These are phyloP conservation scores for Otus scops DNA, from an alignment of 2,797 vertebrate species.

Conservation along the genomic window DNA sequence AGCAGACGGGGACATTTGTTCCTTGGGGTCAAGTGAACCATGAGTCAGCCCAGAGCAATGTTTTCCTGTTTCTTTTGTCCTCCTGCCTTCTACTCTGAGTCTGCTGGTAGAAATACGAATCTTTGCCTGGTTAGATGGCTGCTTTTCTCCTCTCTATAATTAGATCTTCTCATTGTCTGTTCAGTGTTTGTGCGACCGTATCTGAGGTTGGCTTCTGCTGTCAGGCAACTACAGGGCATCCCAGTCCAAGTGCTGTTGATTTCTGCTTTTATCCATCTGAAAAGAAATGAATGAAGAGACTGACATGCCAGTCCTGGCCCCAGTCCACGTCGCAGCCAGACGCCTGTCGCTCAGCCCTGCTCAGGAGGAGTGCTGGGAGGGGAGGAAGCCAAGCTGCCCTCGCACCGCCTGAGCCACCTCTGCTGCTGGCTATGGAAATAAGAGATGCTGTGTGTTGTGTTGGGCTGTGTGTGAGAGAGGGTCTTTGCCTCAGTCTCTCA, in stretches of 20 bases:
- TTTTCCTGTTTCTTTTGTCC: neutral
- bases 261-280: neutral
- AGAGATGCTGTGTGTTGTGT: rapidly evolving
- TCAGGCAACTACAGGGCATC: conserved; percentile 13
- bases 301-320: neutral
- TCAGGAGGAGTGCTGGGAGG: neutral
- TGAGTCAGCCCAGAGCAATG: neutral
- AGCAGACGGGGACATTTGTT: rapidly evolving
- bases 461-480: neutral
- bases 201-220: neutral
- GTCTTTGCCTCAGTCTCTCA: neutral
- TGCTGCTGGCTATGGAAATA: neutral
- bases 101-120: neutral
- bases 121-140: neutral
- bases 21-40: neutral
- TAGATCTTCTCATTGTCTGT: neutral
- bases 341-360: neutral
- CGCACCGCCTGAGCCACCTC: rapidly evolving
- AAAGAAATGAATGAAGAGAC: neutral
- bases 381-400: neutral
- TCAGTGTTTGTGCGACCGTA: neutral
- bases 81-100: neutral
- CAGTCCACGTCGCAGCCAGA: neutral
- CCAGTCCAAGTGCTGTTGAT: neutral
- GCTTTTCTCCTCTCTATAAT: conserved; percentile 21